Conservation (phyloP, 1,140 invertebrate genomes). For the Drosophila kurseongensis region DNA sequence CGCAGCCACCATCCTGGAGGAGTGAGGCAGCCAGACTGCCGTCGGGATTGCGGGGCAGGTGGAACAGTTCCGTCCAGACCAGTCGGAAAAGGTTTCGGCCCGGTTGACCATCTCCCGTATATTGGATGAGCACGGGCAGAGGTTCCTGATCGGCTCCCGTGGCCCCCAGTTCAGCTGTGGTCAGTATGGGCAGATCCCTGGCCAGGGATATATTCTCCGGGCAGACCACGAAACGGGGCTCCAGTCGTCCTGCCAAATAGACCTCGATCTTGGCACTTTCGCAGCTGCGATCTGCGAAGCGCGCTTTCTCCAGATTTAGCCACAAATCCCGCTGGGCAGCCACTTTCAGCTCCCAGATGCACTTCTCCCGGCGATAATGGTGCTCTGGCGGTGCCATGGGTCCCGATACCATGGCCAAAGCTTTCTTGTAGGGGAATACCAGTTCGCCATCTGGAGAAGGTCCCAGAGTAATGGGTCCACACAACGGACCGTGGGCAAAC, state of each 20-base stretch:
- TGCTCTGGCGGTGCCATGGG: constrained; percentile 80
- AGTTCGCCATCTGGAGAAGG: constrained; percentile 92
- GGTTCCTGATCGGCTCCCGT: constrained; percentile 87
- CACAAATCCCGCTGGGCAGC: constrained; percentile 92
- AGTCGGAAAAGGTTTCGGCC: constrained; percentile 93
- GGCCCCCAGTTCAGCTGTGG: constrained; percentile 89
- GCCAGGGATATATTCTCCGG: constrained; percentile 92
- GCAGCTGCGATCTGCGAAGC: constrained; percentile 92
- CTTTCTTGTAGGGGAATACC: constrained; percentile 93
- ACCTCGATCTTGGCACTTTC: constrained; percentile 94
- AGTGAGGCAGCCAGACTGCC: constrained; percentile 91
- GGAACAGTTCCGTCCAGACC: constrained; percentile 95
- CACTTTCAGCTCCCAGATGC: constrained; percentile 94
- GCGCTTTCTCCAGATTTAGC: constrained; percentile 94
- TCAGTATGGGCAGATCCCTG: constrained; percentile 91
- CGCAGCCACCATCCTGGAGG: constrained; percentile 88
- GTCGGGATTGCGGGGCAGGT: constrained; percentile 92
- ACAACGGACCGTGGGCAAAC: constrained; percentile 94
- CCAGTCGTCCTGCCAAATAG: constrained; percentile 88
- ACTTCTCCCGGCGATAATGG: constrained; percentile 89
- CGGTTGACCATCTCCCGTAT: constrained; percentile 88
- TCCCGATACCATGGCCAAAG: constrained; percentile 86
- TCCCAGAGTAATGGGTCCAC: constrained; percentile 91
- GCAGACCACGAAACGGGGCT: constrained; percentile 91
- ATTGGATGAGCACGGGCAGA: constrained; percentile 88